Evolutionary conservation across 2,888 invertebrate species (phyloP).

Genomic region (Pandemis heparana): DNA sequence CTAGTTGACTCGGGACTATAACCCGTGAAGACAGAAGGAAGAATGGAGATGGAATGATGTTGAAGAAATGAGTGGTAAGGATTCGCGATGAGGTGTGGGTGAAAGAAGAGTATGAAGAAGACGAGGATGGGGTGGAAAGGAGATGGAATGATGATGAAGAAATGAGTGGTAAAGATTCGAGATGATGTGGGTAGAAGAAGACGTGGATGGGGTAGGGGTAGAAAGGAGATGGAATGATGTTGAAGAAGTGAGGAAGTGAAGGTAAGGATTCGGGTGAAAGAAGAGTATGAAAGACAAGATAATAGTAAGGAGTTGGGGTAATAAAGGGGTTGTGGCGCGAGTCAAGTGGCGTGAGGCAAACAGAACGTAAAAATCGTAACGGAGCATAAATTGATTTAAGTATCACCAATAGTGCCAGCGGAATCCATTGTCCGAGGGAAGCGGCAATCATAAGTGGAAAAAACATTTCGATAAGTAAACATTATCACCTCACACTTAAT

Average conservation of each 20-base stretch:
- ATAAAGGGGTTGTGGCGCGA: slow-evolving; percentile 5
- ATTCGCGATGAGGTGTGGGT: slow-evolving; percentile 10
- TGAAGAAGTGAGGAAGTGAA: not conserved
- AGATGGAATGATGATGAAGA: not conserved
- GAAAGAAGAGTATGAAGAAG: not conserved
- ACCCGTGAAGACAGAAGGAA: slow-evolving; percentile 42
- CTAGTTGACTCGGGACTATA: slow-evolving; percentile 85
- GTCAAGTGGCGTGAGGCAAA: slow-evolving; percentile 32
- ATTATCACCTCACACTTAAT: slow-evolving; percentile 57
- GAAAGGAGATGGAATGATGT: not conserved
- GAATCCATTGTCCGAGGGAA: slow-evolving; percentile 81
- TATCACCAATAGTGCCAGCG: slow-evolving; percentile 83
- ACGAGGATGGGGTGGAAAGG: slow-evolving; percentile 16
- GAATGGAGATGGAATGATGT: slow-evolving; percentile 6
- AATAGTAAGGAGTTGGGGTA: no score
- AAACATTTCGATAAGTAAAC: slow-evolving; percentile 81
- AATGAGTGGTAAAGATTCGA: not conserved
- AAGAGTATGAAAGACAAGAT: no score
- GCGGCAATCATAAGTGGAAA: slow-evolving; percentile 86
- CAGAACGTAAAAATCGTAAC: slow-evolving; percentile 17
- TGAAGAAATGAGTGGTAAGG: not conserved
- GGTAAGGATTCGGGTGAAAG: not conserved
- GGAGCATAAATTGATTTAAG: slow-evolving; percentile 24
- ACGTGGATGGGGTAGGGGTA: not conserved
- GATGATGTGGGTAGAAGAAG: not conserved